A percentile compares a stretch with the other conserved stretches of the same genome.
Conservation (phyloP, 23 tunicate genomes). For the Trididemnum nubilum region DNA sequence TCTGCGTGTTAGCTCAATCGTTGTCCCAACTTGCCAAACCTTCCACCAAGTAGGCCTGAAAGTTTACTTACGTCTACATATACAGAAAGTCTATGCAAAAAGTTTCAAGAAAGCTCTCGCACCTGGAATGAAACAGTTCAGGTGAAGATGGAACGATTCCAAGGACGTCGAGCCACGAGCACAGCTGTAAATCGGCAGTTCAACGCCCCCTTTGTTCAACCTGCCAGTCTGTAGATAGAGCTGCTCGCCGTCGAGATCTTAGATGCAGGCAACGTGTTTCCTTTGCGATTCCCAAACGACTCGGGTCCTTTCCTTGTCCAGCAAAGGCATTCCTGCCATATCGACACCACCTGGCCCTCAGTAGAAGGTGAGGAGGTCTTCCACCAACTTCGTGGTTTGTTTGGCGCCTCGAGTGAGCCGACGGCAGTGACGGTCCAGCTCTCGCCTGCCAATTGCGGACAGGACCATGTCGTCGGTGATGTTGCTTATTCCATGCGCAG, state of each 20-base stretch:
- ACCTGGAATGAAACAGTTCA: constrained; percentile 5
- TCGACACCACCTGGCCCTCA: neutral
- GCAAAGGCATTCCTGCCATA: neutral
- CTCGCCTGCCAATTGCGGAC: neutral
- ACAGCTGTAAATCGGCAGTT: constrained; percentile 27
- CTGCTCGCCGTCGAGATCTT: constrained; percentile 8
- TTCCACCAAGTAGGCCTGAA: constrained; percentile 1
- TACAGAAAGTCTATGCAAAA: too few species aligned
- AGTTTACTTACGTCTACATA: neutral
- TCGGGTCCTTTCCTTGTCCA: neutral
- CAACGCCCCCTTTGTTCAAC: constrained; percentile 24
- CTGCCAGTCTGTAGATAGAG: constrained; percentile 26
- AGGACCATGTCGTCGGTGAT: neutral
- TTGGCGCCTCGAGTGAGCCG: constrained; percentile 16
- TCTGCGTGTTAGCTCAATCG: neutral
- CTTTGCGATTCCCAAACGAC: constrained; percentile 28
- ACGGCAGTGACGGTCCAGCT: constrained; percentile 28
- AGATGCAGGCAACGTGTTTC: constrained; percentile 43
- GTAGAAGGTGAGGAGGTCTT: neutral
- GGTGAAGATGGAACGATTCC: constrained; percentile 15
- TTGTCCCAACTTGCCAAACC: neutral
- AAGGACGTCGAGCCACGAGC: constrained; percentile 14
- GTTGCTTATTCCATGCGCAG: neutral
- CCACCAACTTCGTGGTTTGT: neutral
- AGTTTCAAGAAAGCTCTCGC: too few species aligned